phyloP scores from a whole-genome alignment of 2,888 invertebrate genomes.

The Tanytarsus gracilentus region DNA sequence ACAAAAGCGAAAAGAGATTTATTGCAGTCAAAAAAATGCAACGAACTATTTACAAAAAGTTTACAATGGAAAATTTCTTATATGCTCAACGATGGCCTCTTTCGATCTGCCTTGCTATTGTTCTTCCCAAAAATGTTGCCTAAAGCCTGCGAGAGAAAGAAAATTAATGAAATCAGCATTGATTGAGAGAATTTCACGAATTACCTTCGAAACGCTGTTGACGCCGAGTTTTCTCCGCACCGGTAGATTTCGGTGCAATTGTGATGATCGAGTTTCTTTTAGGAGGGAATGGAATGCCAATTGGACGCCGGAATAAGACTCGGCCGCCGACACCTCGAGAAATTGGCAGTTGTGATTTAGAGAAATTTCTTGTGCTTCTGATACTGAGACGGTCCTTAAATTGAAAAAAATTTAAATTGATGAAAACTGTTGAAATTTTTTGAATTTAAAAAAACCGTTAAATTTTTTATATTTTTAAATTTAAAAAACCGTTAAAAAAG shows the following conservation, averaged over 20 bases:
- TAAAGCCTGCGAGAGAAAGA: constrained; percentile 46
- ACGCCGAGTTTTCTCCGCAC: constrained; percentile 65
- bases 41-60: neutral
- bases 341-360: constrained; percentile 71
- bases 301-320: constrained; percentile 71
- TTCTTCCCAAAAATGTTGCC: constrained; percentile 73
- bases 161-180: neutral
- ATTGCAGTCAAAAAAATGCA: constrained; percentile 10
- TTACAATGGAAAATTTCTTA: constrained; percentile 39
- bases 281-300: constrained; percentile 68
- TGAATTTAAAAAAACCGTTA: neutral
- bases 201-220: constrained; percentile 68
- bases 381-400: constrained; percentile 63
- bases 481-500: no score
- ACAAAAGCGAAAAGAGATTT: constrained; percentile 8
- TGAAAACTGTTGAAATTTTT: neutral
- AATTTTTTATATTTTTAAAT: no score
- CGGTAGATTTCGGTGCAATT: constrained; percentile 56
- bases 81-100: constrained; percentile 68
- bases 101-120: constrained; percentile 64
- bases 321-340: constrained; percentile 77
- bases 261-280: constrained; percentile 67
- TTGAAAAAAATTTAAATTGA: constrained; percentile 31
- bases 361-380: constrained; percentile 70
- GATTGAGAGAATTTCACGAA: neutral